Evolutionary conservation across 2,888 invertebrate species (phyloP).

Genomic region (Chesias legatella): DNA sequence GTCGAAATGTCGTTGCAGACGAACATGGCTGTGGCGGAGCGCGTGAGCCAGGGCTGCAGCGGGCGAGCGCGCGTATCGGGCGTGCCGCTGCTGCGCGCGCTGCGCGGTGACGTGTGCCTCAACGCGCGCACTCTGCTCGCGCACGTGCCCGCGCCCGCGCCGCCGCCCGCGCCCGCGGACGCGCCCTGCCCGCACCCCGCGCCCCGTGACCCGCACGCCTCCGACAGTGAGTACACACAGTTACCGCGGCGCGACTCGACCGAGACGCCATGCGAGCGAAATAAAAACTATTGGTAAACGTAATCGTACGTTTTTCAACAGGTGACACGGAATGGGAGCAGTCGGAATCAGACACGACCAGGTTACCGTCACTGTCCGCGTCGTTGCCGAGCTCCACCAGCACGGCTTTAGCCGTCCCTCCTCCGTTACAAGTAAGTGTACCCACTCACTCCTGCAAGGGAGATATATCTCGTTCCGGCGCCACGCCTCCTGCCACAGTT

Average conservation of each 20-base stretch:
- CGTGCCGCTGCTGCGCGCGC: conserved; percentile 80
- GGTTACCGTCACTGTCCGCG: conserved; percentile 43
- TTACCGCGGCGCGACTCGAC: conserved; percentile 27
- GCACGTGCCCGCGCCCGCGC: conserved; percentile 73
- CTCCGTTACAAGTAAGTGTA: conserved; percentile 41
- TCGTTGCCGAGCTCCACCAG: conserved; percentile 51
- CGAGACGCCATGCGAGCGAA: no score
- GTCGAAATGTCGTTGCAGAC: conserved; percentile 7
- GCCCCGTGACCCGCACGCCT: conserved; percentile 29
- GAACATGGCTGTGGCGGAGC: conserved; percentile 19
- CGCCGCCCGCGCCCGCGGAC: conserved; percentile 17
- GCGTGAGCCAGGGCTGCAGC: conserved; percentile 16
- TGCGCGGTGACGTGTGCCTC: conserved; percentile 86
- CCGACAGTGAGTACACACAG: conserved; percentile 33
- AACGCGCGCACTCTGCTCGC: conserved; percentile 87
- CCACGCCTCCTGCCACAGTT: no score
- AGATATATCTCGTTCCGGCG: no score
- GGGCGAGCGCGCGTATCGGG: conserved; percentile 33
- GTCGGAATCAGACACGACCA: conserved; percentile 79
- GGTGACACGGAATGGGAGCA: conserved; percentile 89
- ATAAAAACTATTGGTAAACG: no score
- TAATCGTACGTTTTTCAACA: conserved; percentile 41
- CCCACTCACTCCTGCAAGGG: no score
- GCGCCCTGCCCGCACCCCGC: conserved; percentile 17
- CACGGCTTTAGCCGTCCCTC: conserved; percentile 60